Base-by-base conservation (phyloP, 1,140 invertebrate species). In the Drosophila novamexicana region DNA sequence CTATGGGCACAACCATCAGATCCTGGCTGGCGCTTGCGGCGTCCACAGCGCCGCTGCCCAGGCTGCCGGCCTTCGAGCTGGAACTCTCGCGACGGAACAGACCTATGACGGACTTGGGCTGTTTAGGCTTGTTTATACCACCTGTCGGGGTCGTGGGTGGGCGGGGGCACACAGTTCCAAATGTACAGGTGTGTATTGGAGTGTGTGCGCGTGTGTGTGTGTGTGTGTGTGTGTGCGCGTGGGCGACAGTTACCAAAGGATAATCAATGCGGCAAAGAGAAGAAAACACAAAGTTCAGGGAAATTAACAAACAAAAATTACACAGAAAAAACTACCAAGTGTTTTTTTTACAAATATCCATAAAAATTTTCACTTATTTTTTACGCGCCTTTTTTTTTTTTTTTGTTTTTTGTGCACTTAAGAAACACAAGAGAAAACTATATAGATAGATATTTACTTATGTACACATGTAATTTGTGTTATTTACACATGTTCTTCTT, bases 101-200 rank as follows among this genome's bases (percentile, higher is more conserved):
- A 93, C 95, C 95, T 94, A 95, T 95, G 93, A 95, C 95, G 93
- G 95, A 95, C 93, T 95, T 95, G 71, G 94, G 93, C 93, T 94
- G 94, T 94, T 94, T 95, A 94, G 94, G 94, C 93, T 95, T 95
- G 92, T 95, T 95, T 93, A 95, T 94, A 91, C 95, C 95, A 93
- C 95, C 95, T 95, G 92, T 22, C 22, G 22, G 22, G 3, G 22
- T 22, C 69, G 34, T 71, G 53, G 68, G 39, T 29, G 61, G 45
- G 56, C 68, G 66, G 47, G 59, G 54, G 44, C 34, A 9, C 22
- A 50, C 56, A 50, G 22, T 22, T n/a, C 54, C 34, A 47, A 53
- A 44, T 44, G 47, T 61, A 52, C 54, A 59, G 45, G 29, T 45
- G 14, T 18, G 14, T 16, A 12, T 39, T 16, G 14, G 29, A 36